Base-by-base conservation (phyloP, 2,797 vertebrate species). In the Tapera naevia region DNA sequence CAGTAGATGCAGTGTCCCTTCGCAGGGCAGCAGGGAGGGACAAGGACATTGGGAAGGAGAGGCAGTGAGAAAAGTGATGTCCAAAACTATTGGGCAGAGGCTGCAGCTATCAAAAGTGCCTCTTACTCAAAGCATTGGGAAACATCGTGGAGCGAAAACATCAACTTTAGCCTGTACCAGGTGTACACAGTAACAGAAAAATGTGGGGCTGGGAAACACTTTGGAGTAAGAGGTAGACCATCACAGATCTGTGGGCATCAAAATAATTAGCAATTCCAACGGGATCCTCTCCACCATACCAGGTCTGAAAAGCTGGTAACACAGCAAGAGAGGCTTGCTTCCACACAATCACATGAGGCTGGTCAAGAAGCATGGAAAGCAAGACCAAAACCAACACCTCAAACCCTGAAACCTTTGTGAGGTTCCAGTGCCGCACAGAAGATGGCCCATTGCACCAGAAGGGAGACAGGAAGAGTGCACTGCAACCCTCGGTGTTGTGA, bases 291-390 rank as follows among this genome's bases (percentile, higher is more conserved):
- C 80, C 57, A 67, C 50, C 76, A 3, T n/a, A 62, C 32, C 51
- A 79, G 62, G 84, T 86, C 86, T 8, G 25, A 67, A 5, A 46
- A 89, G 67, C 74, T 43, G 74, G 41, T 30, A 62, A 82, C 9
- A 28, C 78, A 90, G 67, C 80, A 83, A 37, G 86, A 72, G 66
- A 58, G 62, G 83, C 51, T 73, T 6, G 10, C 25, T 60, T 90
- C 84, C 0, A 0, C 76, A 73, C 70, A 53, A 7, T 32, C 83
- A 19, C 0, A 1, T 4, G 51, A 90, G 56, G 69, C 4, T 0
- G 0, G 22, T 69, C 45, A 74, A 43, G 62, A 75, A 48, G 35
- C n/a, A 1, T 32, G 19, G 51, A 62, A 73, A 78, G 53, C 0
- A 3, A 60, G 66, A 46, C 23, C 0, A 0, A 66, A 75, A 72